A percentile compares a stretch with the other conserved stretches of the same genome.
phyloP scores from a whole-genome alignment of 2,797 vertebrate species.

The Orestias chungarensis region DNA sequence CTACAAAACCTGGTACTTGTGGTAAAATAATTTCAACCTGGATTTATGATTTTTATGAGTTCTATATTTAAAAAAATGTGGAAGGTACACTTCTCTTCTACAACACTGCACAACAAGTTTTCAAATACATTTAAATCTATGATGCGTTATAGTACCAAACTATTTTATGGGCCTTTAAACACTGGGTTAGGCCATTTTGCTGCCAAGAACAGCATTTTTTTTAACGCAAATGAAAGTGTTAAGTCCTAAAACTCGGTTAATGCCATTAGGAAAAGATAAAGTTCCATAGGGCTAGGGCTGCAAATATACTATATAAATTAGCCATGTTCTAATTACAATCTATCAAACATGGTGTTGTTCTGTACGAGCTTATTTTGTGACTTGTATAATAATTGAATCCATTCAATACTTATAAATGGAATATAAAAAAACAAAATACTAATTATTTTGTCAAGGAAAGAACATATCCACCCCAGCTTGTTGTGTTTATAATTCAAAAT shows the following conservation, averaged over 20 bases:
- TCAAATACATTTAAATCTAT: neutral
- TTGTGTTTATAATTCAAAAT: constrained; percentile 44
- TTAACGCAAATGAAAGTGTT: no score
- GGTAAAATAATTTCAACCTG: neutral
- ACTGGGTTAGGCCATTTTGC: no score
- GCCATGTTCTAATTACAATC: neutral
- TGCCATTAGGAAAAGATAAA: neutral
- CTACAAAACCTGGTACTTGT: neutral
- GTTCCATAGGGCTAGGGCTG: neutral
- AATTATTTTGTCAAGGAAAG: constrained; percentile 39
- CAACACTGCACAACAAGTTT: no score
- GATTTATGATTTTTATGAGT: no score
- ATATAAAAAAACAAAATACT: neutral
- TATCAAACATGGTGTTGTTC: neutral
- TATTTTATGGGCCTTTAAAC: no score
- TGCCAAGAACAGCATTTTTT: no score
- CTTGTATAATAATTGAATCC: neutral
- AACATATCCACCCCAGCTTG: constrained; percentile 18
- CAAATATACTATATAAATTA: neutral
- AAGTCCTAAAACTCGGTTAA: neutral
- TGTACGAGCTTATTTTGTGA: neutral
- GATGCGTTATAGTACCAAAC: no score
- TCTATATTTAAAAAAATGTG: neutral
- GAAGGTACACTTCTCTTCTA: neutral
- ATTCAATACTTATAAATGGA: neutral